Evolutionary conservation across 1,140 invertebrate species (phyloP).

Genomic region (Bombus pascuorum): DNA sequence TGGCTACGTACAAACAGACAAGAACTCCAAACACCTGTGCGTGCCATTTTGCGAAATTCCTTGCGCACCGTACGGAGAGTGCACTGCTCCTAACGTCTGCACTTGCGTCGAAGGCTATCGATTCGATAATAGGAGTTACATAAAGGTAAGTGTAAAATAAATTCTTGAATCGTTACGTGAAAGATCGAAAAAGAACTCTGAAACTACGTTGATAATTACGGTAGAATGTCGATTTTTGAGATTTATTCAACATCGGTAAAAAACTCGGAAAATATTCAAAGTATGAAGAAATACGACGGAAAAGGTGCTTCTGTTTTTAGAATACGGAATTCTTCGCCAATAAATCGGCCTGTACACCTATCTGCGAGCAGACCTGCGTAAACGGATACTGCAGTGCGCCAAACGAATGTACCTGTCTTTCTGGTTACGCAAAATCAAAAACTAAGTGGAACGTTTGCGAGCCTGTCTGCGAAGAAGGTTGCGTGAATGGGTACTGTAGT

Average conservation of each 20-base stretch:
- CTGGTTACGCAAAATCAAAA: neutral
- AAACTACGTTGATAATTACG: neutral
- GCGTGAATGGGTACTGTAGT: neutral
- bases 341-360: neutral
- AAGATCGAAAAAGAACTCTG: too few species aligned
- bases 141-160: neutral
- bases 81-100: constrained; percentile 68
- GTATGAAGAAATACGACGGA: neutral
- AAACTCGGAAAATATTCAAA: neutral
- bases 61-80: constrained; percentile 59
- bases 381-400: neutral
- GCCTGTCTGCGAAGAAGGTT: neutral
- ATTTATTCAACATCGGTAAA: neutral
- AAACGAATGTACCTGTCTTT: neutral
- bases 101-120: constrained; percentile 42
- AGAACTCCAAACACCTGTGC: constrained; percentile 9
- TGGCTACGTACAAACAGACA: neutral
- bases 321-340: rapidly evolving
- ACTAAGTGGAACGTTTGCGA: neutral
- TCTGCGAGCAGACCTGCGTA: neutral
- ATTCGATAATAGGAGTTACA: neutral
- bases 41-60: constrained; percentile 22
- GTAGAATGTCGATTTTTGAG: neutral
- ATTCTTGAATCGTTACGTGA: neutral
- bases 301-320: neutral